These are phyloP conservation scores for Trididemnum nubilum DNA, from an alignment of 23 tunicate genomes.

Conservation along the genomic window DNA sequence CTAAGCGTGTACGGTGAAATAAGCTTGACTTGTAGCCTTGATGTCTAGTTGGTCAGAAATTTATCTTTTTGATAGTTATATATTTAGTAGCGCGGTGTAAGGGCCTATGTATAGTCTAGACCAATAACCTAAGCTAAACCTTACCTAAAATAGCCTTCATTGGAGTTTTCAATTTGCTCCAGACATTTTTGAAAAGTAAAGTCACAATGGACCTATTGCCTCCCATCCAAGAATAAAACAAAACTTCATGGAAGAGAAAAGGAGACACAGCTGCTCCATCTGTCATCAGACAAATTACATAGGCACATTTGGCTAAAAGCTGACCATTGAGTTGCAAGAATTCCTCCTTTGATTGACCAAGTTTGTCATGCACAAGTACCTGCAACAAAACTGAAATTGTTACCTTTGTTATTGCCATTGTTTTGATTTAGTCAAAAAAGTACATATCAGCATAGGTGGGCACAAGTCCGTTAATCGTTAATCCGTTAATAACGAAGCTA, in stretches of 20 bases:
- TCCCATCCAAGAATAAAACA: conserved; percentile 65
- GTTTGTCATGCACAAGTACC: conserved; percentile 72
- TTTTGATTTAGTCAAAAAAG: neutral
- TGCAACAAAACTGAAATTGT: too few species aligned
- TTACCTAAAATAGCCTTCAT: conserved; percentile 65
- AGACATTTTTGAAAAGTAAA: conserved; percentile 54
- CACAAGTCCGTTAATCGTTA: too few species aligned
- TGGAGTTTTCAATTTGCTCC: conserved; percentile 68
- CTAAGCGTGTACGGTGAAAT: too few species aligned
- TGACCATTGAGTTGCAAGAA: conserved; percentile 60
- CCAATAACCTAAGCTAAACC: too few species aligned
- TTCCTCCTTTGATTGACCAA: conserved; percentile 70
- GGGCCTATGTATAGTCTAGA: too few species aligned
- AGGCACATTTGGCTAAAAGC: conserved; percentile 49
- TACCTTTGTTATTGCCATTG: too few species aligned
- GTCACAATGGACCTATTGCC: conserved; percentile 50
- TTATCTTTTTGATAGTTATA: too few species aligned
- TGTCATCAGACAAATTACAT: conserved; percentile 59
- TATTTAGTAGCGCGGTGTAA: too few species aligned
- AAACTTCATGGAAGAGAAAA: conserved; percentile 67
- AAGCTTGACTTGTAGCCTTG: too few species aligned
- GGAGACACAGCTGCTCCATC: conserved; percentile 69
- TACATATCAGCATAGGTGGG: too few species aligned
- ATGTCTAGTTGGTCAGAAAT: too few species aligned
- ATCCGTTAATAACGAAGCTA: too few species aligned